Evolutionary conservation across 2,797 vertebrate species (phyloP).

Genomic region (Cossypha heuglini): DNA sequence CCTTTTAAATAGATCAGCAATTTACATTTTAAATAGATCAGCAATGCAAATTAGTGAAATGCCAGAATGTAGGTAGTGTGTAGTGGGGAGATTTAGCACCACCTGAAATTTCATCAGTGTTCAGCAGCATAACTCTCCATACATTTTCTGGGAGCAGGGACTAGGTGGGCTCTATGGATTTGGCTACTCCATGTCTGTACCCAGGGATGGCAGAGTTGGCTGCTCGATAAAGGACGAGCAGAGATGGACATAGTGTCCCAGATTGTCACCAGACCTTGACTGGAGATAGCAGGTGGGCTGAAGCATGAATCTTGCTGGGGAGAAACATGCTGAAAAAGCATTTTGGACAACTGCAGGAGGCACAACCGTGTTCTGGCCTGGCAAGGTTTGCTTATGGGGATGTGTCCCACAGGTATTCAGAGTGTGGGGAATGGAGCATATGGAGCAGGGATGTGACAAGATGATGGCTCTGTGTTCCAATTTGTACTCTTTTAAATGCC

Average conservation of each 20-base stretch:
- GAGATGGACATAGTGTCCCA: not conserved
- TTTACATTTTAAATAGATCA: conserved; percentile 67
- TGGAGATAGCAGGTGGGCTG: not conserved
- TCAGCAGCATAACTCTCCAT: not conserved
- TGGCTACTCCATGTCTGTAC: not conserved
- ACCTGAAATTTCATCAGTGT: conserved; percentile 12
- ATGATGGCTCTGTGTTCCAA: not conserved
- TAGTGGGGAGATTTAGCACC: not conserved
- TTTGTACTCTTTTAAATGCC: not conserved
- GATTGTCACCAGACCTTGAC: not conserved
- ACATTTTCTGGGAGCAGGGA: not conserved
- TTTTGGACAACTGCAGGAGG: not conserved
- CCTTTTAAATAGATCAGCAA: conserved; percentile 67
- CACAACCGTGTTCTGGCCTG: accelerated
- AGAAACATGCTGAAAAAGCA: not conserved
- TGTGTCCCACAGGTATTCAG: not conserved
- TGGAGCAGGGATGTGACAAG: not conserved
- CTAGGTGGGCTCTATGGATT: not conserved
- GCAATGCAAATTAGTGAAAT: conserved; percentile 55
- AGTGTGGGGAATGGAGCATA: not conserved
- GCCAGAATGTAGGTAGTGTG: conserved; percentile 13
- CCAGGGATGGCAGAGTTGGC: not conserved
- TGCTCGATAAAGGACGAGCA: not conserved
- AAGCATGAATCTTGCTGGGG: not conserved
- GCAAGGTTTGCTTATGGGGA: not conserved